A percentile compares a stretch with the other conserved stretches of the same genome.
These are phyloP conservation scores for Cephalopterus ornatus DNA, from an alignment of 2,113 vertebrate genomes.

Conservation along the genomic window DNA sequence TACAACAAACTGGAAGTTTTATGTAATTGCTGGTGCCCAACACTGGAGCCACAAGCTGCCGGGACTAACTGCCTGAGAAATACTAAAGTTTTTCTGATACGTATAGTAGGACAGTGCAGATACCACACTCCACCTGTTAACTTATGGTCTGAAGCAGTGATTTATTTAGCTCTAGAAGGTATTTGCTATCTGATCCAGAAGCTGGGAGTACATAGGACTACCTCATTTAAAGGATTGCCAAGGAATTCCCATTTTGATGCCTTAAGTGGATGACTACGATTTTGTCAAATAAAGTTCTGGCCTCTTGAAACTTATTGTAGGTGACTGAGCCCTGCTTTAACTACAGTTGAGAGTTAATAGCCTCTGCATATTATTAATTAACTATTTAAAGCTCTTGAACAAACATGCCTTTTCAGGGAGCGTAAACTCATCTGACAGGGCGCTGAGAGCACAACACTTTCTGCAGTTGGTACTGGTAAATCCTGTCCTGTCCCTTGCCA, in stretches of 20 bases:
- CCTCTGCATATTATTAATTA: conserved; percentile 20
- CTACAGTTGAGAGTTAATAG: neutral
- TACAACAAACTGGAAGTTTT: neutral
- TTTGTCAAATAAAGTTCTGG: neutral
- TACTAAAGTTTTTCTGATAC: neutral
- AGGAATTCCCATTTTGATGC: neutral
- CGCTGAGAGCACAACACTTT: neutral
- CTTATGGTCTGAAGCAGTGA: neutral
- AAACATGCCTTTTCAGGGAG: conserved; percentile 28
- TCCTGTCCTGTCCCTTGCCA: conserved; percentile 43
- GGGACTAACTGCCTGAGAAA: neutral
- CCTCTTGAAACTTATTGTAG: neutral
- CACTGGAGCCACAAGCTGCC: neutral
- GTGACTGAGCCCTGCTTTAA: neutral
- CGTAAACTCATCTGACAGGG: conserved; percentile 19
- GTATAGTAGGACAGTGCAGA: neutral
- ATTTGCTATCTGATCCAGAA: neutral
- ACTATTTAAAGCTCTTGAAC: conserved; percentile 35
- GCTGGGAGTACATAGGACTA: neutral
- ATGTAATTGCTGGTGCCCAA: neutral
- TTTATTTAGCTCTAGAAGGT: neutral
- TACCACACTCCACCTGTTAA: neutral
- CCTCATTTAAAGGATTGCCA: neutral
- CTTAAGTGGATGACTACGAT: neutral
- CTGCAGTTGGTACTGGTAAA: conserved; percentile 45